phyloP scores from a whole-genome alignment of 2,888 invertebrate genomes.

The Brassicogethes aeneus region DNA sequence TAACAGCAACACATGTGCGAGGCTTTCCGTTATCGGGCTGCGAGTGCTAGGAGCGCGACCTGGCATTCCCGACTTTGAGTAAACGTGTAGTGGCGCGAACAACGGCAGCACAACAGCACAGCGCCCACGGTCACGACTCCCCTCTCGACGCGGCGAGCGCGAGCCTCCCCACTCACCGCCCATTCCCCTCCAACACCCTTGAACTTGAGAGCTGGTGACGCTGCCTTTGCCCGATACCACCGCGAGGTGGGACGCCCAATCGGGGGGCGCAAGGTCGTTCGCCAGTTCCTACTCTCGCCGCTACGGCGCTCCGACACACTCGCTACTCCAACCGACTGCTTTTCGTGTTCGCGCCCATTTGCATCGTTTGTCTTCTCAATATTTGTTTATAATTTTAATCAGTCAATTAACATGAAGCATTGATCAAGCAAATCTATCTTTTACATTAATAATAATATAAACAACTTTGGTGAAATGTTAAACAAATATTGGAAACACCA shows the following conservation, averaged over 20 bases:
- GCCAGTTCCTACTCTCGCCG: neutral
- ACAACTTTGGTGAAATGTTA: too few species aligned
- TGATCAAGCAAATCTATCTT: too few species aligned
- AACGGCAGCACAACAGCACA: constrained; percentile 44
- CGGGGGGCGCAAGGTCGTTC: constrained; percentile 24
- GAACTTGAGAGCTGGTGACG: constrained; percentile 37
- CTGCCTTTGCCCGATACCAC: constrained; percentile 20
- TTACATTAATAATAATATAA: too few species aligned
- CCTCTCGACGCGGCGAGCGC: constrained; percentile 19
- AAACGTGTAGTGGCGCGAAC: constrained; percentile 42
- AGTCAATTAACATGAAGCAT: too few species aligned
- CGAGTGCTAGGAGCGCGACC: constrained; percentile 33
- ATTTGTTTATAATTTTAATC: too few species aligned
- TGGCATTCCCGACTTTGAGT: constrained; percentile 38
- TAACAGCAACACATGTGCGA: constrained; percentile 32
- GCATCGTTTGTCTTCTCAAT: too few species aligned
- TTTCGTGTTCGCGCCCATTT: neutral
- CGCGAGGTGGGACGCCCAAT: constrained; percentile 12
- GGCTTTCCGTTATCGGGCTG: constrained; percentile 29
- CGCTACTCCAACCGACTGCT: too few species aligned
- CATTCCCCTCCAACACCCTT: constrained; percentile 40
- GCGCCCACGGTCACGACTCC: constrained; percentile 42
- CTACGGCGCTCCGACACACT: neutral
- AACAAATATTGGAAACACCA: too few species aligned
- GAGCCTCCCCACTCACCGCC: constrained; percentile 17